phyloP scores from a whole-genome alignment of 2,888 invertebrate genomes.

The Drosophila ezoana region DNA sequence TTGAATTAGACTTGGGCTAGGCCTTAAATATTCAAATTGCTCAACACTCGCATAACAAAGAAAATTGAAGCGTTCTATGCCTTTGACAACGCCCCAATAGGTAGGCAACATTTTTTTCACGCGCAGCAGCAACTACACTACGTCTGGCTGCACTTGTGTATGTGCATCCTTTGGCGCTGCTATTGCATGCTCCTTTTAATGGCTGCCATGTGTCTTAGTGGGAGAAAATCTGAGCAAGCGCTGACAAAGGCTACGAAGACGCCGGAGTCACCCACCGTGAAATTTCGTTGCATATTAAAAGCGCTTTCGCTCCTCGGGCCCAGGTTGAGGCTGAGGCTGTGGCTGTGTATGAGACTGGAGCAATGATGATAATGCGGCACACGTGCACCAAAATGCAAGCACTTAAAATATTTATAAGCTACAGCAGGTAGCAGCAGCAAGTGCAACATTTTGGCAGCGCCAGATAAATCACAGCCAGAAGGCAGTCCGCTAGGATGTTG shows the following conservation, averaged over 20 bases:
- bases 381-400: slow-evolving; percentile 78
- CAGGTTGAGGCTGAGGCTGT: background rate
- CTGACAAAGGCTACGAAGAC: slow-evolving; percentile 40
- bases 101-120: slow-evolving; percentile 14
- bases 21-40: slow-evolving; percentile 23
- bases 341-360: background rate
- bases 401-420: slow-evolving; percentile 79
- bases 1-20: slow-evolving; percentile 56
- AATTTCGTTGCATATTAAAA: slow-evolving; percentile 63
- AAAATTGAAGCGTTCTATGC: background rate
- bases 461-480: slow-evolving; percentile 69
- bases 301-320: slow-evolving; percentile 26
- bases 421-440: slow-evolving; percentile 33
- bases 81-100: slow-evolving; percentile 7
- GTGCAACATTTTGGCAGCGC: slow-evolving; percentile 55
- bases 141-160: slow-evolving; percentile 2
- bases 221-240: slow-evolving; percentile 49
- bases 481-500: slow-evolving; percentile 38
- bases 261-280: slow-evolving; percentile 22
- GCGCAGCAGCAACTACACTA: background rate
- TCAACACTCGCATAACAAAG: slow-evolving; percentile 4
- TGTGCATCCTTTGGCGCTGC: slow-evolving; percentile 14
- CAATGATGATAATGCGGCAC: slow-evolving; percentile 76
- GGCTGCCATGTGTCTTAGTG: slow-evolving; percentile 41
- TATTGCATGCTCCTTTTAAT: slow-evolving; percentile 34